These are phyloP conservation scores for Smutsia temminckii DNA, from an alignment of 2,797 vertebrate species.

Conservation along the genomic window DNA sequence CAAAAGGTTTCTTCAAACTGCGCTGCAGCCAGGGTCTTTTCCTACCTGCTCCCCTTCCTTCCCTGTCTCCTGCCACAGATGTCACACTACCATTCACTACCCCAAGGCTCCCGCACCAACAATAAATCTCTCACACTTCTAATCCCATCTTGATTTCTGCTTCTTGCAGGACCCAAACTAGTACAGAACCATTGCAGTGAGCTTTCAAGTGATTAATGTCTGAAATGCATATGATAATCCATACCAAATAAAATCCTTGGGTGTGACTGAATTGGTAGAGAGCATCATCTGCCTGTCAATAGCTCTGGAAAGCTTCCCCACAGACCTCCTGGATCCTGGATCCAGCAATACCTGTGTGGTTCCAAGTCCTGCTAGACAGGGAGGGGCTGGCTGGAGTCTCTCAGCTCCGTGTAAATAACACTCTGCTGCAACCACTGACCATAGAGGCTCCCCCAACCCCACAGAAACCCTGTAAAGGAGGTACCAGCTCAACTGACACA, in stretches of 20 bases:
- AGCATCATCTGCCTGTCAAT: not conserved
- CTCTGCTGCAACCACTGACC: not conserved
- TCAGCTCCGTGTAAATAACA: not conserved
- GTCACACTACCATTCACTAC: not conserved
- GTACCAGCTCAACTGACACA: not conserved
- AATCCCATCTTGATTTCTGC: not conserved
- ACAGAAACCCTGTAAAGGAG: not conserved
- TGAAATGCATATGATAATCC: not conserved
- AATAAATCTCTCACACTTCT: not conserved
- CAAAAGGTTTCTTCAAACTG: not conserved
- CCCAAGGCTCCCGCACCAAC: not conserved
- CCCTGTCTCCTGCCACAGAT: not conserved
- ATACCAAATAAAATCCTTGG: not conserved
- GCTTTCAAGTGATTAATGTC: not conserved
- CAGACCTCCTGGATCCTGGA: not conserved
- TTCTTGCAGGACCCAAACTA: not conserved
- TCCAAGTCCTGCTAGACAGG: not conserved
- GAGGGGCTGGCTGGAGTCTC: not conserved
- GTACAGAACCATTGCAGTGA: not conserved
- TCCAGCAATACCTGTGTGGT: not conserved
- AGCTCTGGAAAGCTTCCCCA: not conserved
- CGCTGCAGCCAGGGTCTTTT: not conserved
- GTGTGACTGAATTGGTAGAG: not conserved
- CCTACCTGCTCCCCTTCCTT: not conserved
- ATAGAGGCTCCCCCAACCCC: not conserved